Conservation (phyloP, 2,888 invertebrate genomes). For the Volucella bombylans region DNA sequence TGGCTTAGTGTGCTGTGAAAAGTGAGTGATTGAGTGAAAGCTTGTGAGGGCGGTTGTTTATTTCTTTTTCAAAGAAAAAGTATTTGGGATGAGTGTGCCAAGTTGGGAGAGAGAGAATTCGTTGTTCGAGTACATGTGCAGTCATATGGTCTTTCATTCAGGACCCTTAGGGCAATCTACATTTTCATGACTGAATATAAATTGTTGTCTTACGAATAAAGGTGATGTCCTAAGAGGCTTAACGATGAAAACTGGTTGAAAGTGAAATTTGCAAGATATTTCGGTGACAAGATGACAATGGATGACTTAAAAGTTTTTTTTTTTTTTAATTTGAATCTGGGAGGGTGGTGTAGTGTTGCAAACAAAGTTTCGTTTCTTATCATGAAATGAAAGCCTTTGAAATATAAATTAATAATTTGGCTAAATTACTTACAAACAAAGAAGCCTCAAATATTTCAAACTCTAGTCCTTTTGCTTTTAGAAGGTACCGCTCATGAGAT, state of each 20-base stretch:
- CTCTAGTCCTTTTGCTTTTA: no score
- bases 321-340: neutral
- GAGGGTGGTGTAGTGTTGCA: no score
- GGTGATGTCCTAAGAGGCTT: conserved; percentile 9
- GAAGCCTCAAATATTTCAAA: no score
- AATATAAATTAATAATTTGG: no score
- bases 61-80: conserved; percentile 49
- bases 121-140: conserved; percentile 37
- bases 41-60: conserved; percentile 58
- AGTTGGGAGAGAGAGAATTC: neutral
- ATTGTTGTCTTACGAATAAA: conserved; percentile 7
- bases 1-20: conserved; percentile 60
- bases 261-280: neutral
- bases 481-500: no score
- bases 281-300: no score
- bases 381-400: no score
- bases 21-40: conserved; percentile 72
- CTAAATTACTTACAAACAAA: no score
- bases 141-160: conserved; percentile 51
- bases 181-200: conserved; percentile 21
- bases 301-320: neutral
- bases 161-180: conserved; percentile 47
- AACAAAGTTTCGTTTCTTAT: no score
- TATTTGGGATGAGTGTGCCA: neutral
- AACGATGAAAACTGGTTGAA: conserved; percentile 9